phyloP scores from a whole-genome alignment of 2,113 vertebrate species.

The Protomyctophum bolini region DNA sequence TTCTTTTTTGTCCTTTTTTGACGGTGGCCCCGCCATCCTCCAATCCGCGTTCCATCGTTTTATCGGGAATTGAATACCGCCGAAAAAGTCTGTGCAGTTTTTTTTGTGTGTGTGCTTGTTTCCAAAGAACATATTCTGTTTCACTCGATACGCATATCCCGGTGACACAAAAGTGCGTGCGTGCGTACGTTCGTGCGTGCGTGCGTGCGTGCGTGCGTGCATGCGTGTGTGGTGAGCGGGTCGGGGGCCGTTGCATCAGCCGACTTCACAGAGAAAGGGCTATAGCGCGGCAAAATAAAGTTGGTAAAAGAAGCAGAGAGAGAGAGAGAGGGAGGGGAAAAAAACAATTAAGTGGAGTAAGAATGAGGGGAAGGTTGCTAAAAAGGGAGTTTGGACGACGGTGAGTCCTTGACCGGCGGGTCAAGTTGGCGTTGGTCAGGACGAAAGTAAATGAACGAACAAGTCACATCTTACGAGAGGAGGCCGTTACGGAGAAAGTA shows the following conservation, averaged over 20 bases:
- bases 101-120: background rate
- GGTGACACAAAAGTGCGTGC: constrained; percentile 4
- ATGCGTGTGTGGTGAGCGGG: background rate
- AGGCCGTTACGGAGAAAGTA: constrained; percentile 59
- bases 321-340: constrained; percentile 5
- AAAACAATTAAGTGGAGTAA: background rate
- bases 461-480: constrained; percentile 55
- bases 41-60: constrained; percentile 26
- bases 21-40: constrained; percentile 13
- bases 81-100: constrained; percentile 21
- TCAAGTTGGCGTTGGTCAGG: constrained; percentile 60
- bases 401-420: constrained; percentile 67
- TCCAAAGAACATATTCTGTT: constrained; percentile 41
- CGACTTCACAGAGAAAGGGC: constrained; percentile 2
- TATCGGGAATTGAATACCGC: constrained; percentile 40
- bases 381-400: constrained; percentile 23
- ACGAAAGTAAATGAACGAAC: constrained; percentile 59
- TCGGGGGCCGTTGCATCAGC: constrained; percentile 19
- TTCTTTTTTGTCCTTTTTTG: constrained; percentile 4
- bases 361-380: background rate
- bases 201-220: too few species aligned
- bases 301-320: constrained; percentile 13
- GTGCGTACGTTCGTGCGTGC: background rate
- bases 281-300: constrained; percentile 6
- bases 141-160: background rate